These are phyloP conservation scores for Atherix ibis DNA, from an alignment of 2,888 invertebrate genomes.

Conservation along the genomic window DNA sequence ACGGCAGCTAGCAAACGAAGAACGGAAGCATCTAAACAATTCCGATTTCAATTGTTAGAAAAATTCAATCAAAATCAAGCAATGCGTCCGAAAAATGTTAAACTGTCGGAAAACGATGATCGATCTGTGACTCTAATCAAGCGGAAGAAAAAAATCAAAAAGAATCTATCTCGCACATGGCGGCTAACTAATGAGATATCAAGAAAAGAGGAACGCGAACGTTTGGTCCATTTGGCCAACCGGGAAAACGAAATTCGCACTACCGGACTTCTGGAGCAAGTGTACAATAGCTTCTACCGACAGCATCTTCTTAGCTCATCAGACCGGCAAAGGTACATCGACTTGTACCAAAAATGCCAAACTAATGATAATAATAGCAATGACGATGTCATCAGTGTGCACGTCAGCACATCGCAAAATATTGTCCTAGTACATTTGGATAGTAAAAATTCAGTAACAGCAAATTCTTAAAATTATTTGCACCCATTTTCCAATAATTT, in stretches of 20 bases:
- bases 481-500: too few relatives aligned
- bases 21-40: constrained; percentile 53
- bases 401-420: too few relatives aligned
- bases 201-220: constrained; percentile 51
- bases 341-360: constrained; percentile 9
- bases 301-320: constrained; percentile 23
- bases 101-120: constrained; percentile 8
- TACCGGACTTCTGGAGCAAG: constrained; percentile 51
- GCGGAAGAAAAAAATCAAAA: constrained; percentile 21
- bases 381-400: too few relatives aligned
- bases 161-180: constrained; percentile 34
- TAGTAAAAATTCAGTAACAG: too few relatives aligned
- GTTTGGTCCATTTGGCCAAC: constrained; percentile 46
- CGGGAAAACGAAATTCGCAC: constrained; percentile 53
- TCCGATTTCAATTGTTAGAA: constrained; percentile 41
- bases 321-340: constrained; percentile 22
- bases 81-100: constrained; percentile 19
- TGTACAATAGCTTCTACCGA: constrained; percentile 25
- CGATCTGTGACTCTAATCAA: constrained; percentile 12
- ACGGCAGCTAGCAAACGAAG: constrained; percentile 64
- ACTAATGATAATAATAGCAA: background rate
- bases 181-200: constrained; percentile 38
- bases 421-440: too few relatives aligned
- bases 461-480: too few relatives aligned
- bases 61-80: constrained; percentile 13